Conservation (phyloP, 2,113 vertebrate species). For the Ornithorhynchus anatinus region DNA sequence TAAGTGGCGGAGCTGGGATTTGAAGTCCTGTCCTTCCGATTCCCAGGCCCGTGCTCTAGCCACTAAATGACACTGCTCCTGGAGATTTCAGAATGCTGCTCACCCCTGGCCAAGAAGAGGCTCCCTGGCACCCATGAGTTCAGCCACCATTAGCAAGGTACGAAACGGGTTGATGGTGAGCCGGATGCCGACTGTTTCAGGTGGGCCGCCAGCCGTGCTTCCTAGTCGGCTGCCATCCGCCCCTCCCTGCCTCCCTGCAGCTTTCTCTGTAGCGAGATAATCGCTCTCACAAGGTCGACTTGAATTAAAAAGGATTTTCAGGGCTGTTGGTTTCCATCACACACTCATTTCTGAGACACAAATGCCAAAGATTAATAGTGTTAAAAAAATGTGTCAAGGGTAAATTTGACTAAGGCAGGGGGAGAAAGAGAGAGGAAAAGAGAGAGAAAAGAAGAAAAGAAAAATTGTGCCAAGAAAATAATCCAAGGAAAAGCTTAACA, state of each 20-base stretch:
- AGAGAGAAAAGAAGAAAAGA: not conserved
- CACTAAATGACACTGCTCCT: too few relatives aligned
- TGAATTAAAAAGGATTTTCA: conserved; percentile 26
- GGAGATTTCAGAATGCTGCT: too few relatives aligned
- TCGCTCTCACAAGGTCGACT: not conserved
- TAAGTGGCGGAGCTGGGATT: too few relatives aligned
- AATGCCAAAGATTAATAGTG: conserved; percentile 45
- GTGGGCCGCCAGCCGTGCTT: rapidly evolving
- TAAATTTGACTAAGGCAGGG: not conserved
- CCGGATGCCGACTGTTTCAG: not conserved
- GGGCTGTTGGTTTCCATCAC: conserved; percentile 20
- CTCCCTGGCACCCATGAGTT: too few relatives aligned
- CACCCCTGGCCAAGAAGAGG: too few relatives aligned
- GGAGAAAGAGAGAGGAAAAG: not conserved
- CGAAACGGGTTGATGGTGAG: rapidly evolving
- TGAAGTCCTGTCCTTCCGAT: too few relatives aligned
- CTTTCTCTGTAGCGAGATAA: not conserved
- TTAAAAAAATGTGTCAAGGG: conserved; percentile 42
- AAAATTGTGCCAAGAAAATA: conserved; percentile 3
- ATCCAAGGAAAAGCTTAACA: conserved; percentile 24
- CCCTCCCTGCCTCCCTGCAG: rapidly evolving
- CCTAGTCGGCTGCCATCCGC: not conserved
- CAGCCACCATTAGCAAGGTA: rapidly evolving
- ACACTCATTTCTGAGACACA: conserved; percentile 31
- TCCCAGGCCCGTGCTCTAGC: too few relatives aligned